Percentiles rank a stretch among this genome's conserved stretches.
Conservation (phyloP, 2,888 invertebrate species). For the Clanis bilineata region DNA sequence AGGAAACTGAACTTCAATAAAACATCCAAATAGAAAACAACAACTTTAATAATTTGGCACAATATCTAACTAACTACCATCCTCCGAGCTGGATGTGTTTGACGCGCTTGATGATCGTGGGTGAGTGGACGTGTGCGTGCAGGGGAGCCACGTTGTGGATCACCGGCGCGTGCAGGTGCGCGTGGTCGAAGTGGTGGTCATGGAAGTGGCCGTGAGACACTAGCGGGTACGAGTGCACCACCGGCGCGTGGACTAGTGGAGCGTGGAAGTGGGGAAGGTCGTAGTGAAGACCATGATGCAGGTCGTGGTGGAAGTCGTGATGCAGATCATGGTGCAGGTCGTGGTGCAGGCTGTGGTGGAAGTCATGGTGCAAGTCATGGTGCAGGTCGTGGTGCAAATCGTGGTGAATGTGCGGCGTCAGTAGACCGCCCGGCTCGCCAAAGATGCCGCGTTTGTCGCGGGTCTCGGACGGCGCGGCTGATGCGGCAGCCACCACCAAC, state of each 20-base stretch:
- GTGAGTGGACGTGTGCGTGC: conserved; percentile 16
- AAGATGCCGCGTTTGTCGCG: conserved; percentile 57
- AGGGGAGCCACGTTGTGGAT: conserved; percentile 15
- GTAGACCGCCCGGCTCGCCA: conserved; percentile 47
- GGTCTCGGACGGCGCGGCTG: conserved; percentile 33
- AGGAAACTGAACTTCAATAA: not conserved
- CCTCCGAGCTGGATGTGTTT: conserved; percentile 19
- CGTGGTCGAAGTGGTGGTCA: conserved; percentile 16
- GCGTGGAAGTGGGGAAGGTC: conserved; percentile 9
- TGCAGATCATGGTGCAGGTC: conserved; percentile 25
- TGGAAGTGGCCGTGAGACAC: conserved; percentile 25
- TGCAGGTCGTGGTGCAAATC: conserved; percentile 23
- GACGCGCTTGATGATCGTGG: conserved; percentile 21
- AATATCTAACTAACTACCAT: conserved; percentile 14
- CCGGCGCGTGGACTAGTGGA: conserved; percentile 25
- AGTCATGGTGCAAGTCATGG: conserved; percentile 12
- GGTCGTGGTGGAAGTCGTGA: conserved; percentile 26
- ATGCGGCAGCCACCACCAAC: conserved; percentile 43
- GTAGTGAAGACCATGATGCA: conserved; percentile 20
- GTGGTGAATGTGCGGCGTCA: conserved; percentile 31
- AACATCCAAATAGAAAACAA: conserved; percentile 11
- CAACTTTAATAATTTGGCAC: conserved; percentile 18
- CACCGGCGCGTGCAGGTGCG: conserved; percentile 18
- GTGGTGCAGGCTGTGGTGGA: conserved; percentile 22
- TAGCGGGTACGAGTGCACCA: conserved; percentile 24